These are phyloP conservation scores for Gallinago undulata DNA, from an alignment of 2,113 vertebrate species.

Conservation along the genomic window DNA sequence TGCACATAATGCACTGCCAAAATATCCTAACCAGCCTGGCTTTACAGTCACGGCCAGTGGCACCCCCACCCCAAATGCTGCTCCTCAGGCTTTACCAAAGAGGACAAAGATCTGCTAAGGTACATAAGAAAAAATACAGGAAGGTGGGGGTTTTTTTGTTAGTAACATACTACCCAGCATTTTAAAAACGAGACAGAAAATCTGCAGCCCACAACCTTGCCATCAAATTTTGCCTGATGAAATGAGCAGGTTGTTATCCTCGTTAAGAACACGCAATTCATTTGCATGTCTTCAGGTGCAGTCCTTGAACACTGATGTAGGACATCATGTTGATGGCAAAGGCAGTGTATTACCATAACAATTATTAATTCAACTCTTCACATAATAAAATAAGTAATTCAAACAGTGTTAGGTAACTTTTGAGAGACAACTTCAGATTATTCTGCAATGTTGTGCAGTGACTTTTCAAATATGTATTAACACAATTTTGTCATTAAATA, in stretches of 20 bases:
- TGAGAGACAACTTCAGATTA: not conserved
- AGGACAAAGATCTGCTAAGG: no score
- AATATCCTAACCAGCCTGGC: not conserved
- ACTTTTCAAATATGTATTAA: not conserved
- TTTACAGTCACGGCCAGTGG: no score
- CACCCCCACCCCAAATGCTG: not conserved
- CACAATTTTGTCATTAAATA: not conserved
- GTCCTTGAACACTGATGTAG: constrained; percentile 9
- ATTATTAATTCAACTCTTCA: constrained; percentile 26
- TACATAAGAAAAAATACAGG: rapidly evolving
- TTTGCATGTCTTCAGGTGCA: constrained; percentile 47
- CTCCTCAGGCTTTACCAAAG: rapidly evolving
- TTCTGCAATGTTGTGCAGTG: not conserved
- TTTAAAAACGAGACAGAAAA: not conserved
- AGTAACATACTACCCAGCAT: not conserved
- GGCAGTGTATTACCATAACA: not conserved
- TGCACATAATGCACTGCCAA: not conserved
- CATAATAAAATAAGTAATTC: not conserved
- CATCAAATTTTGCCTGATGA: not conserved
- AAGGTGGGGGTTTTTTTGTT: not conserved
- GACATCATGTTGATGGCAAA: not conserved
- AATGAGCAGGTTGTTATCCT: constrained; percentile 30
- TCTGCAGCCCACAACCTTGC: not conserved
- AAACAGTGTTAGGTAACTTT: no score
- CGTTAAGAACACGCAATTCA: constrained; percentile 39